Base-by-base conservation (phyloP, 1,140 invertebrate genomes). In the Brachionus paranguensis region DNA sequence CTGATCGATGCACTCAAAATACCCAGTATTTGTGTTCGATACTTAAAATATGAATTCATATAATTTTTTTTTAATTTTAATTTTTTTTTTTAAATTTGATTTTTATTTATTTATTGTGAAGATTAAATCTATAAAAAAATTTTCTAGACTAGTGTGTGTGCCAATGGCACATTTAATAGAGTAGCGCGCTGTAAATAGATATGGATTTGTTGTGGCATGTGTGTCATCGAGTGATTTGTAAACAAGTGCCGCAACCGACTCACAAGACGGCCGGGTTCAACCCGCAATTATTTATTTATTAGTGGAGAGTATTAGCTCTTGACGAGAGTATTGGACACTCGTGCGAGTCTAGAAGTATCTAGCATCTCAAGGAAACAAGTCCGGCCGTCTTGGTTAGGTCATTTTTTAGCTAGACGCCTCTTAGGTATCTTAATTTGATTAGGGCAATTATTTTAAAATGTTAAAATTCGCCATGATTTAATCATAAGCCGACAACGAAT, bases 31-130 rank as follows among this genome's bases (percentile, higher is more conserved):
- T 76, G 72, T 50, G 72, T 76, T 50, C 41, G 72, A 27, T 76
- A 76, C 43, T 76, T 76, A n/a, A 76, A 76, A 76, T 76, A 76
- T 24, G 72, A 76, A 50, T 76, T 72, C 41, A 41, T 41, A 72
- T 72, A 33, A 33, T 43, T 72, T 29, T 29, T 29, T 29, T 14
- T 17, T 37, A 33, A 33, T 14, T 27, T 27, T 17, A 65, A 65
- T 20, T 68, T 68, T 33, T 68, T 68, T 72, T 72, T 72, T 41
- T n/a, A n/a, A n/a, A n/a, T 72, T 24, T 45, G 20, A 43, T 45
- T 74, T 74, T 45, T 24, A 1, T 64, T 64, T 64, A 27, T 68
- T 14, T 68, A 17, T 68, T 68, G 24, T 37, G 12, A 68, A 68
- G 64, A 68, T 68, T 68, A n/a, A 70, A 70, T 60, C 53, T 60